These are phyloP conservation scores for Isaurus tuberculatus DNA, from an alignment of 92 coral and sea anemone species.

Conservation along the genomic window DNA sequence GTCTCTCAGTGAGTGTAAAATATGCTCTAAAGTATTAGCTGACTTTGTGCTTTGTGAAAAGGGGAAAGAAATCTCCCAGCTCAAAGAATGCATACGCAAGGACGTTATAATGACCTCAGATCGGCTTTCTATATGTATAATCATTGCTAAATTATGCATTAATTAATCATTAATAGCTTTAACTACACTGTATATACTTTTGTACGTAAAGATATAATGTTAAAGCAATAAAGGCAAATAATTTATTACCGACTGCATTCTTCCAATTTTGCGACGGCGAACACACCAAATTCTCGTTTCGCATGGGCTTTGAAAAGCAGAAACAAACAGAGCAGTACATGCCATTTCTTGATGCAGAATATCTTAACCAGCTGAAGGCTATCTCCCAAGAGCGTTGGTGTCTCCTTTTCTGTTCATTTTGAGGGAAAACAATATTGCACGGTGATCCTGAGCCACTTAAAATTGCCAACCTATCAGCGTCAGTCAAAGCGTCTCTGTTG, in stretches of 20 bases:
- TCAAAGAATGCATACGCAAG: slow-evolving; percentile 43
- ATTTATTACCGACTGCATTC: slow-evolving; percentile 44
- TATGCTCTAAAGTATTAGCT: slow-evolving; percentile 47
- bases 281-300: slow-evolving; percentile 35
- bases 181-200: slow-evolving; percentile 45
- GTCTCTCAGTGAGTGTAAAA: slow-evolving; percentile 49
- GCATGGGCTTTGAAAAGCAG: slow-evolving; percentile 50
- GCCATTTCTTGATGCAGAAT: slow-evolving; percentile 35
- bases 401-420: slow-evolving; percentile 48
- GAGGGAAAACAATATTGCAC: slow-evolving; percentile 36
- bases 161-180: slow-evolving; percentile 44
- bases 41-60: slow-evolving; percentile 50
- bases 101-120: slow-evolving; percentile 48
- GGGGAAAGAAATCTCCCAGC: slow-evolving; percentile 52
- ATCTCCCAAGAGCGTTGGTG: slow-evolving; percentile 34
- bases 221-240: slow-evolving; percentile 45
- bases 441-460: slow-evolving; percentile 32
- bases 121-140: slow-evolving; percentile 47
- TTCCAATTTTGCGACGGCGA: slow-evolving; percentile 45
- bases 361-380: slow-evolving; percentile 25
- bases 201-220: slow-evolving; percentile 37
- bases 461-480: slow-evolving; percentile 38
- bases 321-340: slow-evolving; percentile 48
- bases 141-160: slow-evolving; percentile 41
- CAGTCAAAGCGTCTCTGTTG: slow-evolving; percentile 40